Base-by-base conservation (phyloP, 2,888 invertebrate genomes). In the Cephalotes varians region DNA sequence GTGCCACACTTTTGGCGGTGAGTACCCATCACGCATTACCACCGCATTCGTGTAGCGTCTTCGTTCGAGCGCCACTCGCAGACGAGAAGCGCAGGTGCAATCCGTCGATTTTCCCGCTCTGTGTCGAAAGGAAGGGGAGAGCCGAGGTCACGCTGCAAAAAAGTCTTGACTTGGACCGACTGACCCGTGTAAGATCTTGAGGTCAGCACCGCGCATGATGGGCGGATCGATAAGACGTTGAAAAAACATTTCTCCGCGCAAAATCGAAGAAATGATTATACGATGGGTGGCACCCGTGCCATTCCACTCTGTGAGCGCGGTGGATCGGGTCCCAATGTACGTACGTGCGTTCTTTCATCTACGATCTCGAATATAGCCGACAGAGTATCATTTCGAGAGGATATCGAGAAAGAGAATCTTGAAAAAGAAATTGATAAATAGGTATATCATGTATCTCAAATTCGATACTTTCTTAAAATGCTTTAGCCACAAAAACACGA, bases 1-100 rank as follows among this genome's bases (percentile, higher is more conserved):
- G 93, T 93, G 44, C 94, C 94, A 77, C 94, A 94, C 89, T 94
- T 94, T 90, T 94, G 94, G 94, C 90, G 94, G 94, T 94, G 83
- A 94, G 93, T 92, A n/a, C 65, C 62, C 25, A 40, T 25, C 77
- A 54, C 25, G 25, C 34, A 15, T 1, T 40, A 64, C 15, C 18
- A 71, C 18, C 34, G 40, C 40, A 18, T 31, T 25, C 21, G n/a
- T 34, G 18, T 37, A 58, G 40, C 73, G 21, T 21, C 40, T n/a
- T 44, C 40, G 67, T 31, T 44, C 31, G 21, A 18, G 34, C 34
- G 28, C 25, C n/a, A n/a, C 28, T 34, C 31, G 51, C 34, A 28
- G 37, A n/a, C 25, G 37, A 44, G 40, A 37, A 62, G 74, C 74
- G 49, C 74, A 64, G 64, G 74, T 64, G 74, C 37, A 28, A 49